A percentile compares a stretch with the other conserved stretches of the same genome.
Evolutionary conservation across 2,797 vertebrate species (phyloP).

Genomic region (Rhabdophis nuchalis): DNA sequence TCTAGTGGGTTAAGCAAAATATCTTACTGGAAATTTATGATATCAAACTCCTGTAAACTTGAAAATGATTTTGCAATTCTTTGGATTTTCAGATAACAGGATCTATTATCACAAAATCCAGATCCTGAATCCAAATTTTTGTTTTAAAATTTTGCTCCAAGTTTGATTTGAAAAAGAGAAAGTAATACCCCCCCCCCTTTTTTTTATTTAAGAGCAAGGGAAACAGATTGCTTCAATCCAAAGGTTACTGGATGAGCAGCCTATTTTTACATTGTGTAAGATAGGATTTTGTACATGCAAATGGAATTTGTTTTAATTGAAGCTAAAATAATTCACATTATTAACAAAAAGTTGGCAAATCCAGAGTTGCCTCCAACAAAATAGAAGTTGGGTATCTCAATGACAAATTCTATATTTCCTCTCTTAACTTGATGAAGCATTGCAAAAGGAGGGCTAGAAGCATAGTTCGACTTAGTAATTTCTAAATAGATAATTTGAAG

Average conservation of each 20-base stretch:
- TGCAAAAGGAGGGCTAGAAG: not conserved
- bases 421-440: not conserved
- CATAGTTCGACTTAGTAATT: not conserved
- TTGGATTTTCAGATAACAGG: no score
- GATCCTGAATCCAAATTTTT: not conserved
- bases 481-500: not conserved
- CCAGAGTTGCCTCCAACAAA: not conserved
- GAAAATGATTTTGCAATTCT: not conserved
- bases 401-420: not conserved
- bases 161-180: not conserved
- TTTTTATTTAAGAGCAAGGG: not conserved
- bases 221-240: not conserved
- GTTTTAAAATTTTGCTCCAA: not conserved
- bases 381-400: not conserved
- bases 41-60: not conserved
- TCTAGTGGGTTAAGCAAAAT: not conserved
- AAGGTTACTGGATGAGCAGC: not conserved
- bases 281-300: not conserved
- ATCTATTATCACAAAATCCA: not conserved
- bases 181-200: not conserved
- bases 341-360: not conserved
- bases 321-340: not conserved
- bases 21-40: not conserved
- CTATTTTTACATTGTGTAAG: not conserved
- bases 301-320: not conserved